phyloP scores from a whole-genome alignment of 1,140 invertebrate genomes.

The Tetramorium simillimum region DNA sequence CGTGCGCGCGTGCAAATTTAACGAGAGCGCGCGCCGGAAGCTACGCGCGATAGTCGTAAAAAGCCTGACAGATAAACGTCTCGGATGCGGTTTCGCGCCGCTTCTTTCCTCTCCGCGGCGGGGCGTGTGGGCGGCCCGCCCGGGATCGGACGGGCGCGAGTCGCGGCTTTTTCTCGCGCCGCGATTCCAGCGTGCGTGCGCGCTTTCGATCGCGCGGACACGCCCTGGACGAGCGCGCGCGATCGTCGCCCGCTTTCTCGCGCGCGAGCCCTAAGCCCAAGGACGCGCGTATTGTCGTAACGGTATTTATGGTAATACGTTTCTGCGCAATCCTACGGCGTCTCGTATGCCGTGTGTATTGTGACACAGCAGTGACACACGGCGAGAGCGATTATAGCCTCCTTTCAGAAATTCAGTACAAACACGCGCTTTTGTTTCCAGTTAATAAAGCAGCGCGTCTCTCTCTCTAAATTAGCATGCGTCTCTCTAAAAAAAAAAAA shows the following conservation, averaged over 20 bases:
- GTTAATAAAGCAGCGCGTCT: background rate
- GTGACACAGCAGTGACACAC: background rate
- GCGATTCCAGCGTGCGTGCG: conserved; percentile 2
- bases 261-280: background rate
- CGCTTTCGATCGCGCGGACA: background rate
- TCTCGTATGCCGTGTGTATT: background rate
- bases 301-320: conserved; percentile 29
- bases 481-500: background rate
- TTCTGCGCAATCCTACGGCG: background rate
- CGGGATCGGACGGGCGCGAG: background rate
- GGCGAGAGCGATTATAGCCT: background rate
- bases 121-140: conserved; percentile 4
- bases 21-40: conserved; percentile 57
- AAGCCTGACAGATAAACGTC: conserved; percentile 52
- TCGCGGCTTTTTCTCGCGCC: background rate
- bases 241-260: conserved; percentile 17
- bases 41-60: conserved; percentile 58
- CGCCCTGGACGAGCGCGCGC: background rate
- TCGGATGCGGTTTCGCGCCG: conserved; percentile 19
- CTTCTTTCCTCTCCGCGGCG: conserved; percentile 1
- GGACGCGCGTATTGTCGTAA: conserved; percentile 26
- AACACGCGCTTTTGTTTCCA: background rate
- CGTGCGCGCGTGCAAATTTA: conserved; percentile 44
- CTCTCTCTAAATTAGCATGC: background rate
- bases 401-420: background rate